phyloP scores from a whole-genome alignment of 2,888 invertebrate species.

The Rhogogaster chlorosoma region DNA sequence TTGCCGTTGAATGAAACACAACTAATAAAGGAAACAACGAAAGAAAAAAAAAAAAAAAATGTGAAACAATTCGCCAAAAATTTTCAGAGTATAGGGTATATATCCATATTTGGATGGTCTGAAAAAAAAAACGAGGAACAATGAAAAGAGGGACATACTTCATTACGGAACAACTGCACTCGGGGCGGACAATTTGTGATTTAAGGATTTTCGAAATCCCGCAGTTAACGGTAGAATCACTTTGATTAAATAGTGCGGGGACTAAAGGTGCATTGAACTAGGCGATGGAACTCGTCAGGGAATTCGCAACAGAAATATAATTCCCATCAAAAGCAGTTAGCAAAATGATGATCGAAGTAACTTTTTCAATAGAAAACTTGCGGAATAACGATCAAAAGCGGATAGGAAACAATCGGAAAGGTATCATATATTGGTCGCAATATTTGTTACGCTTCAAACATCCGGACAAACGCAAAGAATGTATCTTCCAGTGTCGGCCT shows the following conservation, averaged over 20 bases:
- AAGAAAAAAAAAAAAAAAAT: background rate
- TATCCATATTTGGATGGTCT: background rate
- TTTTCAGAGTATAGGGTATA: background rate
- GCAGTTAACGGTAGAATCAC: background rate
- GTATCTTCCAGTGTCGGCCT: background rate
- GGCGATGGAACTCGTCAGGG: background rate
- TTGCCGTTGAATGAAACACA: background rate
- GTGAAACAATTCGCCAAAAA: background rate
- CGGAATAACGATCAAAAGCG: background rate
- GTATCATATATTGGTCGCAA: background rate
- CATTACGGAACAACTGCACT: background rate
- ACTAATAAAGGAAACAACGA: background rate
- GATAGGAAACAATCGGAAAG: background rate
- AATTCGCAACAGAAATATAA: conserved; percentile 9
- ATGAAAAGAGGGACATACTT: background rate
- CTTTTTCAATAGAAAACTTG: conserved; percentile 12
- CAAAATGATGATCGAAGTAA: background rate
- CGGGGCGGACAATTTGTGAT: background rate
- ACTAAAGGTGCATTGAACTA: background rate
- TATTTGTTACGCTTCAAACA: background rate
- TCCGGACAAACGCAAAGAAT: background rate
- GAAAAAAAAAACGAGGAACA: background rate
- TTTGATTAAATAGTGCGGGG: background rate
- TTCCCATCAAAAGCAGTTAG: background rate
- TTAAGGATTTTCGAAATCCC: background rate